Evolutionary conservation across 2,888 invertebrate genomes (phyloP).

Genomic region (Boloria selene): DNA sequence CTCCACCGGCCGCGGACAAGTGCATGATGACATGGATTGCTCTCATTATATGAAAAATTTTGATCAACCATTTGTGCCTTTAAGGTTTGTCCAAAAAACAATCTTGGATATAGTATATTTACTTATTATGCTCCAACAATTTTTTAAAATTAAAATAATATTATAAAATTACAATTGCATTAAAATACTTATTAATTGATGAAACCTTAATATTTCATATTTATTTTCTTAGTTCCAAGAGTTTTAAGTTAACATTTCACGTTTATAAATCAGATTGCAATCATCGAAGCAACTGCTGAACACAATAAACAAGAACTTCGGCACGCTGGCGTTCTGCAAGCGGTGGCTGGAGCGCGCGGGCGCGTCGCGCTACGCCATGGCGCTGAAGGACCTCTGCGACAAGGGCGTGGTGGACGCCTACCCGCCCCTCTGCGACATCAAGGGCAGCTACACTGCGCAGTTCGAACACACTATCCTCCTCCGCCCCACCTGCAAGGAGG

Average conservation of each 20-base stretch:
- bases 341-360: constrained; percentile 99
- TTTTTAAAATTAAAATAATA: no score
- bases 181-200: no score
- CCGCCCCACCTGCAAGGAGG: constrained; percentile 98
- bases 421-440: constrained; percentile 98
- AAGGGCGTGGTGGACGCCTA: constrained; percentile 99
- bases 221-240: no score
- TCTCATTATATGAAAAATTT: constrained; percentile 99
- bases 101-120: not conserved
- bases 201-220: no score
- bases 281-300: constrained; percentile 96
- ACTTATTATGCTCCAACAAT: no score
- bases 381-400: constrained; percentile 98
- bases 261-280: constrained; percentile 84
- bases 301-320: constrained; percentile 97
- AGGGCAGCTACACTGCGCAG: constrained; percentile 99
- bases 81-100: constrained; percentile 83
- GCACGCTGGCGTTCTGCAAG: constrained; percentile 98
- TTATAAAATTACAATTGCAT: no score
- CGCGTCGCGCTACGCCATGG: constrained; percentile 98
- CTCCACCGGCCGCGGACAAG: constrained; percentile 96
- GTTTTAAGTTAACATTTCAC: not conserved
- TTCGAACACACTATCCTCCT: constrained; percentile 99
- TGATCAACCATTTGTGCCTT: constrained; percentile 94
- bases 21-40: constrained; percentile 99